Evolutionary conservation across 2,888 invertebrate species (phyloP), one percentile per base, ranked within the genome.

Genomic region (Xestia rhomboidea): DNA sequence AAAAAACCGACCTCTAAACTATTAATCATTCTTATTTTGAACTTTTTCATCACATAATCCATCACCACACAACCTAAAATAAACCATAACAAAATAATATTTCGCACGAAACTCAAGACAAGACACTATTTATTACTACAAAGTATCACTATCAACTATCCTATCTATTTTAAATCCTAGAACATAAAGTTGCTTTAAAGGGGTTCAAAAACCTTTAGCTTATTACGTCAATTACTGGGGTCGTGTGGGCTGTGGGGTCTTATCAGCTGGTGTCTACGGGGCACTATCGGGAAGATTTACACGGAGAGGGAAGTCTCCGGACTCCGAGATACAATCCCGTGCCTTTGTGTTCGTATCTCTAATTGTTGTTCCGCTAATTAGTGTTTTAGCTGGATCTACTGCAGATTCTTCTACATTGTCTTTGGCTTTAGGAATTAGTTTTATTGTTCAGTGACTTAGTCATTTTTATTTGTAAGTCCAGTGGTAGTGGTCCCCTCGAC

Each of bases 211-310:
- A 90, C 91, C 91, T 90, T 90, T 89, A 91, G 89, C 90, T 92
- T 94, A 95, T 94, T 94, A 94, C 93, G 95, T 95, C 95, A 95
- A 96, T 95, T 95, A 95, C 93, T 91, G 86, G 88, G 93, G 92
- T 94, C 95, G 94, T 94, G 94, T 88, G 92, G 90, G 84, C 88
- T 64, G 64, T 41, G 64, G 64, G 64, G 8, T 87, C 91, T 94
- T 96, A 95, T 95, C 96, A 89, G 77, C 85, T 84, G 79, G 90
- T 93, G 93, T 91, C 93, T 89, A 79, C 89, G 79, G 90, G 87
- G 89, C 87, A 79, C 90, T 95, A 95, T 95, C 95, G 89, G 84
- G 76, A 92, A 95, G 95, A 96, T 95, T 95, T 95, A 95, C 95
- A 93, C 91, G 92, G 88, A 91, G 89, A 85, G 91, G 92, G 75